Evolutionary conservation across 2,113 vertebrate genomes (phyloP), one percentile per base, ranked within the genome.

Genomic region (Ceyx margarethae): DNA sequence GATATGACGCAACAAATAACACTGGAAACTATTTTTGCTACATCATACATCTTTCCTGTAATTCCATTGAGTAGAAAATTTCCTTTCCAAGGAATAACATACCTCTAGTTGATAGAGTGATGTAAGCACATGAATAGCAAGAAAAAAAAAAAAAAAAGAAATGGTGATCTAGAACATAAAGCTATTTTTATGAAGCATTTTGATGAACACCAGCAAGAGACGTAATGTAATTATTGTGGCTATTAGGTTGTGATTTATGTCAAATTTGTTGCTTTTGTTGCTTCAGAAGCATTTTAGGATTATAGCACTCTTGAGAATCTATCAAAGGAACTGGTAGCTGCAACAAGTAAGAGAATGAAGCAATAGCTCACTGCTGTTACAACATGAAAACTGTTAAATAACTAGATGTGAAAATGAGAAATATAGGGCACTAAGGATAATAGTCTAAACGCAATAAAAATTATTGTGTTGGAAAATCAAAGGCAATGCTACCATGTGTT

Each of bases 231-330:
- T 92, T 87, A 93, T 35, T 65, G 69, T 69, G 77, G 79, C 93
- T 61, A 68, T 92, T 89, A 88, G 33, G 43, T n/a, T 80, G 60
- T 89, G 91, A 94, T 89, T 96, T 91, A 76, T 80, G 58, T 61
- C 26, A 28, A 35, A 42, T 54, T 35, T 48, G 31, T 84, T 54
- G 51, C 40, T 74, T 76, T 31, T 81, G 40, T 56, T 78, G 79
- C 56, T 76, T 48, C 20, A 77, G 68, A 53, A 35, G 15, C 9
- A 37, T 81, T 91, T 81, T 31, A 75, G 58, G 42, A 53, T 69
- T 50, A 56, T 2, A 78, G 61, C 29, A 9, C 88, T 85, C 92
- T 10, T 7, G 85, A 91, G 91, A 94, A 9, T 31, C 81, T 17
- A 58, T 60, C 50, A n/a, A 54, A 87, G 12, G 28, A 17, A 29